Evolutionary conservation across 2,888 invertebrate genomes (phyloP).

Genomic region (Scaptomyza reducta): DNA sequence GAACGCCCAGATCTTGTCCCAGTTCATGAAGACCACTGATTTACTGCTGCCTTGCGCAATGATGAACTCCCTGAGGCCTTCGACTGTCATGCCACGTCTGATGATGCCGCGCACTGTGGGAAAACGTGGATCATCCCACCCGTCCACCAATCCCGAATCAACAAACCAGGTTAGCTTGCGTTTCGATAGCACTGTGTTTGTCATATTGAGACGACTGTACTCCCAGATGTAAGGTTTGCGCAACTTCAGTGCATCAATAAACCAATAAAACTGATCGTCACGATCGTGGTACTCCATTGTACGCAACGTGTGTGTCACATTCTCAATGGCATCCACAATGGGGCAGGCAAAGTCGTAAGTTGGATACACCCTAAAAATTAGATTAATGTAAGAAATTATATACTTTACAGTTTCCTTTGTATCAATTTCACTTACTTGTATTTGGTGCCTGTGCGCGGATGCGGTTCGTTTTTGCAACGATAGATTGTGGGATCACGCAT

Average conservation of each 20-base stretch:
- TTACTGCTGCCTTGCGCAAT: conserved; percentile 98
- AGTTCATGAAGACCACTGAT: conserved; percentile 99
- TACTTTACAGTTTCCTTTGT: not conserved
- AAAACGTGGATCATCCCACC: conserved; percentile 99
- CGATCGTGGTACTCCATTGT: conserved; percentile 99
- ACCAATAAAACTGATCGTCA: conserved; percentile 99
- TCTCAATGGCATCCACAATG: conserved; percentile 98
- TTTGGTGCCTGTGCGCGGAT: conserved; percentile 96
- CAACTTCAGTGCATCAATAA: conserved; percentile 93
- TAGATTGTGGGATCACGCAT: conserved; percentile 99
- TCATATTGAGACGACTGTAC: conserved; percentile 98
- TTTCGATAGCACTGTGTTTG: conserved; percentile 98
- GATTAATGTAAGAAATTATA: not conserved
- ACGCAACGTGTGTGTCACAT: conserved; percentile 97
- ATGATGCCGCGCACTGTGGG: conserved; percentile 99
- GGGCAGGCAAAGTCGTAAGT: conserved; percentile 99
- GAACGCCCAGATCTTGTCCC: conserved; percentile 99
- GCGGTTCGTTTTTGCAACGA: conserved; percentile 97
- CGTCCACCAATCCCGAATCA: conserved; percentile 95
- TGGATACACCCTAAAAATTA: conserved; percentile 93
- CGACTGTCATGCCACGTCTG: conserved; percentile 98
- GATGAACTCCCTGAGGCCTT: conserved; percentile 98
- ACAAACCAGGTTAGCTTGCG: conserved; percentile 99
- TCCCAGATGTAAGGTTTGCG: conserved; percentile 98
- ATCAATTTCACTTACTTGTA: conserved; percentile 90